Base-by-base conservation (phyloP, 2,888 invertebrate genomes). In the Latrodectus hesperus region DNA sequence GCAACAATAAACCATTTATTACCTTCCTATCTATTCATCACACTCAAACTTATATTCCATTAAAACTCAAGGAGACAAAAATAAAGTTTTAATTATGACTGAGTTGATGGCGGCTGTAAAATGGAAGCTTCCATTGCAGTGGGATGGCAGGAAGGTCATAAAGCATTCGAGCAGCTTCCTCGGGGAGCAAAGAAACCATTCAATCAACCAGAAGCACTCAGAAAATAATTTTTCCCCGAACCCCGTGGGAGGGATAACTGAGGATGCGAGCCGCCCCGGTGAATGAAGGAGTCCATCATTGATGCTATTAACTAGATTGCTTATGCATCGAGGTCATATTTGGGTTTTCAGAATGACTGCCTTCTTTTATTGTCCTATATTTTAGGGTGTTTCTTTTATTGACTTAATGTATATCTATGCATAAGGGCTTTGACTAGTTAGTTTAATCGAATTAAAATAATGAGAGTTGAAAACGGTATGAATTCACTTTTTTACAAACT, bases 291-390 rank as follows among this genome's bases (percentile, higher is more conserved):
- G 53, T 51, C 74, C 67, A 67, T 81, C 53, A 73, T n/a, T 14
- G 12, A 64, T 55, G 75, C 80, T 86, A 80, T 86, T 86, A 86
- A 52, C 80, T 75, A 74, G 75, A 86, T 80, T 86, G 85, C 64
- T 52, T 70, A 86, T 86, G 85, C 85, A 60, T 60, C 60, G 60
- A 60, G 60, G 60, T 60, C 60, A 60, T 16, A 12, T 60, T n/a
- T 16, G 6, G 60, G 11, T n/a, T 60, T 60, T 11, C n/a, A 60
- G 12, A 6, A 60, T n/a, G 60, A 9, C n/a, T 60, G 6, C 60
- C 10, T 12, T 16, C 12, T n/a, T 60, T 60, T 71, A 71, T 49
- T 51, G 51, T 12, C 71, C 51, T 51, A 71, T 38, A 51, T 71
- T 51, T 71, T 71, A 51, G 71, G 71, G 71, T 71, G 71, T 10